A percentile compares a stretch with the other conserved stretches of the same genome.
These are phyloP conservation scores for Heteractis magnifica DNA, from an alignment of 92 coral and sea anemone species.

Conservation along the genomic window DNA sequence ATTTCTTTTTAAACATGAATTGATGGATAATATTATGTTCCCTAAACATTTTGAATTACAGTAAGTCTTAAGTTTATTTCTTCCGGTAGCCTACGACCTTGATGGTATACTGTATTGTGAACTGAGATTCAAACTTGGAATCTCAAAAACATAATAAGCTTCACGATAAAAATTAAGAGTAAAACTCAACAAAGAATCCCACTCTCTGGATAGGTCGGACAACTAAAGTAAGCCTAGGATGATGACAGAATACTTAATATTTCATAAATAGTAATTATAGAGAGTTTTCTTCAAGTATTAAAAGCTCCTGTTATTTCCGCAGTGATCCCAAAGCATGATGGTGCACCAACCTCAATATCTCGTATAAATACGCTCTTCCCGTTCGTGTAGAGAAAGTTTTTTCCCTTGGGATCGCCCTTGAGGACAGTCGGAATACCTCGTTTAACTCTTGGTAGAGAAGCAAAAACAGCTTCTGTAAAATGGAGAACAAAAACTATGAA, in stretches of 20 bases:
- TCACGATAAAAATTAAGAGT: too few relatives aligned
- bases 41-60: too few relatives aligned
- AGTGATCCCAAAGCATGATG: background rate
- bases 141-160: too few relatives aligned
- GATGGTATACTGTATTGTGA: too few relatives aligned
- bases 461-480: constrained; percentile 64
- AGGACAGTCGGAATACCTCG: constrained; percentile 74
- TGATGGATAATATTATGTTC: too few relatives aligned
- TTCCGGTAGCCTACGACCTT: too few relatives aligned
- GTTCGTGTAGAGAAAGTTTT: constrained; percentile 78
- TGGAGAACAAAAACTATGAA: background rate
- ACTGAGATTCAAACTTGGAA: too few relatives aligned
- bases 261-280: background rate
- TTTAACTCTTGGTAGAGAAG: constrained; percentile 72
- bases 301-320: constrained; percentile 6
- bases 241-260: background rate
- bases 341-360: constrained; percentile 77
- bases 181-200: too few relatives aligned
- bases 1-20: background rate
- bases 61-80: too few relatives aligned
- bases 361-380: constrained; percentile 84
- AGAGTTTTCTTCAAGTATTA: background rate
- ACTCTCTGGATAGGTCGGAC: too few relatives aligned
- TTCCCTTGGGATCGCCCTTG: constrained; percentile 96
- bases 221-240: background rate